Evolutionary conservation across 2,797 vertebrate species (phyloP), one percentile per base, ranked within the genome.

Genomic region (Momotus momota): DNA sequence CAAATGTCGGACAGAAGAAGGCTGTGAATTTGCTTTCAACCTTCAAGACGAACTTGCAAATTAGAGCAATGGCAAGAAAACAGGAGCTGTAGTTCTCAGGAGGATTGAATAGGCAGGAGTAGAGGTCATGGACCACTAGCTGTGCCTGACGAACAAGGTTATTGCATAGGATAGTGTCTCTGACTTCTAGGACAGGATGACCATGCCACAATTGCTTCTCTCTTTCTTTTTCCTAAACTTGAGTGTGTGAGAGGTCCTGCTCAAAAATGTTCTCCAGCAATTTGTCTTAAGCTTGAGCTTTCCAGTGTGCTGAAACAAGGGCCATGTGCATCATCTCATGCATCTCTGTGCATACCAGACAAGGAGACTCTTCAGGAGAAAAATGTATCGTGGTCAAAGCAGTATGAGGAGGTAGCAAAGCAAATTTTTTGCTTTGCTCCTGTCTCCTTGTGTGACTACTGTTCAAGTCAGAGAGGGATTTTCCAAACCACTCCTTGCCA

Each of bases 331-430:
- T 25, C 57, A 81, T 33, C 21, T 23, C 33, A n/a, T n/a, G n/a
- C n/a, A n/a, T n/a, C 45, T 16, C 26, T 11, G 4, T 29, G 40
- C 48, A 14, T 31, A 16, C 7, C 26, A 35, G 19, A 33, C 52
- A 29, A 52, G 48, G 4, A n/a, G 62, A 35, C 6, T 70, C n/a
- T 48, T 83, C 52, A 27, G 52, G 54, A 64, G 60, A 80, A n/a
- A 0, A 6, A 23, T 17, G 12, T 8, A 41, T 8, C 2, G 1
- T 43, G 22, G 46, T 26, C 26, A 22, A 57, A 74, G 49, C 1
- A 0, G 5, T n/a, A 20, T 7, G 43, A 87, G 57, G 38, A 35
- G 49, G 25, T 54, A 29, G 19, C n/a, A 61, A 61, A 78, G 12
- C 9, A 38, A 46, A 14, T 8, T n/a, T 55, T 35, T 31, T 33